Percentiles rank a stretch among this genome's conserved stretches.
These are phyloP conservation scores for Pemphredon lugubris DNA, from an alignment of 2,888 invertebrate genomes.

Conservation along the genomic window DNA sequence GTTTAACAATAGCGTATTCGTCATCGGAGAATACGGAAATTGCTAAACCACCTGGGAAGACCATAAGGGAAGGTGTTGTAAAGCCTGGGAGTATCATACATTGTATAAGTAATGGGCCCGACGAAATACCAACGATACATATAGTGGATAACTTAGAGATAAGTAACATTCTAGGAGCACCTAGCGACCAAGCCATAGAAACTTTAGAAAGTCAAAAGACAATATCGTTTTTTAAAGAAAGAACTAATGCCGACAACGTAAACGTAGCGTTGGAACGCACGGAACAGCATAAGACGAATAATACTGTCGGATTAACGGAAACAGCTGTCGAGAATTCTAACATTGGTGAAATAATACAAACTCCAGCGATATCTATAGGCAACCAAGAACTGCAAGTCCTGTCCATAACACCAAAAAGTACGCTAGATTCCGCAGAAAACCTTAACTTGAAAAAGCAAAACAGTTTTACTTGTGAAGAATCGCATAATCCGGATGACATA, in stretches of 20 bases:
- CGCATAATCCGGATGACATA: conserved; percentile 77
- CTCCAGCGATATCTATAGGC: background rate
- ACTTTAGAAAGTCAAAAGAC: conserved; percentile 47
- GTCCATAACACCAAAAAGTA: conserved; percentile 26
- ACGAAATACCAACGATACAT: conserved; percentile 77
- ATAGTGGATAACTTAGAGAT: conserved; percentile 77
- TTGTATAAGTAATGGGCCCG: conserved; percentile 70
- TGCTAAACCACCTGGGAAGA: conserved; percentile 32
- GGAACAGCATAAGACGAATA: conserved; percentile 20
- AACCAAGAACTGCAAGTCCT: conserved; percentile 23
- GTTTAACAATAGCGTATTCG: conserved; percentile 52
- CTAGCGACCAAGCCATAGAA: conserved; percentile 43
- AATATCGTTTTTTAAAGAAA: conserved; percentile 47
- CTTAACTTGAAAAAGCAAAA: conserved; percentile 67
- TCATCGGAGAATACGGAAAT: conserved; percentile 36
- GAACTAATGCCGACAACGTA: conserved; percentile 12
- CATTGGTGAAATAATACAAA: conserved; percentile 13
- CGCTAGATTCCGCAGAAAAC: conserved; percentile 26
- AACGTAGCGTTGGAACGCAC: conserved; percentile 15
- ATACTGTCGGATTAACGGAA: conserved; percentile 2
- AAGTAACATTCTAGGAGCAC: conserved; percentile 55
- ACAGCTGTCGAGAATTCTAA: conserved; percentile 14
- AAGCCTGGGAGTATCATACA: conserved; percentile 71
- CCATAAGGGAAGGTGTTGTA: conserved; percentile 53
- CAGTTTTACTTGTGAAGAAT: conserved; percentile 73